Conservation (phyloP, 2,797 vertebrate genomes). For the Enteromius viviparus region DNA sequence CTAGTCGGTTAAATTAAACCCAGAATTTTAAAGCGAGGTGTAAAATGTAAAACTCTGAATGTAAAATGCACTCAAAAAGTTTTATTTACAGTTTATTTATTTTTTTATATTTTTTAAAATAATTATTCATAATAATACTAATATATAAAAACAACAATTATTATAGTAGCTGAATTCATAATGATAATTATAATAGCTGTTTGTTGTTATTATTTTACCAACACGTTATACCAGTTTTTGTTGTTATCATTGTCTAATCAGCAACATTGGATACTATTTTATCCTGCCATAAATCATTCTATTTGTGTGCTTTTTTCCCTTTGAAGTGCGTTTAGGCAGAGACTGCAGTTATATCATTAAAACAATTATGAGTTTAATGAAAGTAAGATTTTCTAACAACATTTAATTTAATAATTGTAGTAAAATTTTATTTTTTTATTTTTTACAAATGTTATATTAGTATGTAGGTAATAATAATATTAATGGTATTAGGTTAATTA, state of each 20-base stretch:
- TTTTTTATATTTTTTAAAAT: no score
- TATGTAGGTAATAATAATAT: neutral
- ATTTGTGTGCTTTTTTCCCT: neutral
- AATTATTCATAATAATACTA: neutral
- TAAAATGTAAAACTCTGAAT: neutral
- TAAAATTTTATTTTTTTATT: neutral
- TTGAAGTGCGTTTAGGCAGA: neutral
- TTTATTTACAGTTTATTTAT: neutral
- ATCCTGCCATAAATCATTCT: neutral
- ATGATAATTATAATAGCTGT: neutral
- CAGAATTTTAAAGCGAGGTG: neutral
- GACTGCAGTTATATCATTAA: neutral
- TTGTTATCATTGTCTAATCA: neutral
- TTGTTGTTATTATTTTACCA: neutral
- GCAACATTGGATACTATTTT: neutral
- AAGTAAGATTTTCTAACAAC: neutral
- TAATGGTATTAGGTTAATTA: neutral
- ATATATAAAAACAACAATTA: neutral
- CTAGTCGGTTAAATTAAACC: neutral
- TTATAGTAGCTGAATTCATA: neutral
- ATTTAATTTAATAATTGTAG: neutral
- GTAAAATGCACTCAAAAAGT: neutral
- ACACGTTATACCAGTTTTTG: neutral
- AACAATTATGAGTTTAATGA: neutral
- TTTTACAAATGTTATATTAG: neutral